phyloP scores from a whole-genome alignment of 1,140 invertebrate species.

The Diploscapter pachys region DNA sequence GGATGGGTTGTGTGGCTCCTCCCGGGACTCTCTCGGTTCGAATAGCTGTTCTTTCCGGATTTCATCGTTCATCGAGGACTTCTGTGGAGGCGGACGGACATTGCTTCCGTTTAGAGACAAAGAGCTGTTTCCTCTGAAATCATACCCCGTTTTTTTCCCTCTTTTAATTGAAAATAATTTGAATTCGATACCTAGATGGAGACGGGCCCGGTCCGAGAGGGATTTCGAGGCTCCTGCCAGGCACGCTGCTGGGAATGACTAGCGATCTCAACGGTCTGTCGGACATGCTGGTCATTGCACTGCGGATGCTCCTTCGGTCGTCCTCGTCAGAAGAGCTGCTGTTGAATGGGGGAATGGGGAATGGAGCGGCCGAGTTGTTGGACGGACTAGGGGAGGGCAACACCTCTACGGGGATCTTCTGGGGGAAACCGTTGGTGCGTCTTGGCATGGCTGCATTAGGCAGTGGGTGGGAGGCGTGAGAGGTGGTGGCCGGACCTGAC shows the following conservation, averaged over 20 bases:
- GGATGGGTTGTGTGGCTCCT: background rate
- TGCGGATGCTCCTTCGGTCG: constrained; percentile 7
- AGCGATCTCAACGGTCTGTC: constrained; percentile 7
- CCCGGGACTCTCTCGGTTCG: background rate
- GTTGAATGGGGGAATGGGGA: too few species aligned
- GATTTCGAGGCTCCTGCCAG: constrained; percentile 9
- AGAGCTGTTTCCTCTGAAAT: background rate
- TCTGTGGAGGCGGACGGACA: too few species aligned
- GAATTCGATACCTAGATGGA: background rate
- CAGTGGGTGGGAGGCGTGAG: background rate
- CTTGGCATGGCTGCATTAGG: background rate
- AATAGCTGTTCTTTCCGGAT: background rate
- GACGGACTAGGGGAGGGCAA: background rate
- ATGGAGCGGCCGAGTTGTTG: too few species aligned
- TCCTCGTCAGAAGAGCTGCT: constrained; percentile 12
- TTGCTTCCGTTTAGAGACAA: too few species aligned
- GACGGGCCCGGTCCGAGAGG: background rate
- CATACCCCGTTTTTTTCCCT: background rate
- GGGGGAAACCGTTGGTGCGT: background rate
- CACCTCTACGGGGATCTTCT: background rate
- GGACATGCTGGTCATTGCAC: background rate
- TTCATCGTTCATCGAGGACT: too few species aligned
- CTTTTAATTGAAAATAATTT: background rate
- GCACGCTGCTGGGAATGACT: background rate
- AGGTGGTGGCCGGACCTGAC: background rate